phyloP scores from a whole-genome alignment of 2,797 vertebrate genomes.

The Melanitta fusca region DNA sequence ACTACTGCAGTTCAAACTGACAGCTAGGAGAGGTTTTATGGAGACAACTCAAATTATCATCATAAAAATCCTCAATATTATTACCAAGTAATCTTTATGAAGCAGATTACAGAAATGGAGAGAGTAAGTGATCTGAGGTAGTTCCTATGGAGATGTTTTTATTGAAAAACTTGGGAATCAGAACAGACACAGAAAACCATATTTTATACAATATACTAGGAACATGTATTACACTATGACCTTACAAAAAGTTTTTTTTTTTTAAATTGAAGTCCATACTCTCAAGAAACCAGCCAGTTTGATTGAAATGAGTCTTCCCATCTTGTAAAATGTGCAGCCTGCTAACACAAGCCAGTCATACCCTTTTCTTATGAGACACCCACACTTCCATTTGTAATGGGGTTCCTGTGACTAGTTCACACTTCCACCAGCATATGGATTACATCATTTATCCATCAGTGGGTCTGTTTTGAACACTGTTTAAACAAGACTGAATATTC shows the following conservation, averaged over 20 bases:
- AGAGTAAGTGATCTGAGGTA: neutral
- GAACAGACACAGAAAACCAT: neutral
- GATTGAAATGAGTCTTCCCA: neutral
- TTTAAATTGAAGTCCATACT: neutral
- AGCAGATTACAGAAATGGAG: neutral
- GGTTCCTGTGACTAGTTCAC: neutral
- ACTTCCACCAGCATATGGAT: neutral
- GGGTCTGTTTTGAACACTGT: neutral
- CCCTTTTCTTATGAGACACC: neutral
- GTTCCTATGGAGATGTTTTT: neutral
- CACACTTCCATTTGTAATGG: neutral
- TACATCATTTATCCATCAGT: neutral
- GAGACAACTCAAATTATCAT: neutral
- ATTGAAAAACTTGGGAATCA: neutral
- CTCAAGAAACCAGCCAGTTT: neutral
- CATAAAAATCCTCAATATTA: neutral
- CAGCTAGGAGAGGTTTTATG: neutral
- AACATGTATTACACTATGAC: neutral
- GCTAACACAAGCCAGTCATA: neutral
- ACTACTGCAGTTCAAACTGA: neutral
- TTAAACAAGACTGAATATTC: neutral
- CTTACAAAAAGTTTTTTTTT: neutral
- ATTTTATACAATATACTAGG: neutral
- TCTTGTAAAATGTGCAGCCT: neutral
- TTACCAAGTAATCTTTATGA: neutral